These are phyloP conservation scores for Nerophis ophidion DNA, from an alignment of 2,113 vertebrate genomes.

Conservation along the genomic window DNA sequence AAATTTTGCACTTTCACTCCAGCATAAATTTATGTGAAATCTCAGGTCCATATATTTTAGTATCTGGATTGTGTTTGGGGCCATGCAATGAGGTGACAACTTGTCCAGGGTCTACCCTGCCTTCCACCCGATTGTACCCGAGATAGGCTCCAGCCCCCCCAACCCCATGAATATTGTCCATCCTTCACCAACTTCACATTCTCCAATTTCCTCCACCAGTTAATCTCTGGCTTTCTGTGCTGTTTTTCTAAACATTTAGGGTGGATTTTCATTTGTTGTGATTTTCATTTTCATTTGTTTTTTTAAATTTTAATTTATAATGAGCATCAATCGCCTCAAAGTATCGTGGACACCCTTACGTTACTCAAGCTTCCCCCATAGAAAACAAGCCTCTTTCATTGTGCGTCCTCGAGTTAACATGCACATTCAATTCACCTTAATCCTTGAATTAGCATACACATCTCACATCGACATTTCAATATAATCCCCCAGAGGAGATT, in stretches of 20 bases:
- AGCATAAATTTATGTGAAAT: too few species aligned
- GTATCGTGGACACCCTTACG: background rate
- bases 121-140: too few species aligned
- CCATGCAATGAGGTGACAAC: too few species aligned
- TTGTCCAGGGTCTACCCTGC: too few species aligned
- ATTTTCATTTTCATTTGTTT: background rate
- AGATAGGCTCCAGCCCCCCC: too few species aligned
- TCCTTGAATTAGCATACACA: conserved; percentile 9
- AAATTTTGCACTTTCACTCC: too few species aligned
- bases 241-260: conserved; percentile 8
- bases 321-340: background rate
- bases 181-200: background rate
- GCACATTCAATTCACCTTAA: conserved; percentile 26
- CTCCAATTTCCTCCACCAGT: background rate
- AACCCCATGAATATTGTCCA: background rate
- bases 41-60: too few species aligned
- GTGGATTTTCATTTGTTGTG: background rate
- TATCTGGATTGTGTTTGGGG: too few species aligned
- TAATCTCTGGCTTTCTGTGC: background rate
- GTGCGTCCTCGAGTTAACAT: conserved; percentile 28
- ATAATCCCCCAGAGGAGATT: conserved; percentile 14
- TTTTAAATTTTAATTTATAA: conserved; percentile 4
- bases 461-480: conserved; percentile 5
- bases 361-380: conserved; percentile 7
- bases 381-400: conserved; percentile 31